Conservation (phyloP, 2,888 invertebrate species). For the Phorcus lineatus region DNA sequence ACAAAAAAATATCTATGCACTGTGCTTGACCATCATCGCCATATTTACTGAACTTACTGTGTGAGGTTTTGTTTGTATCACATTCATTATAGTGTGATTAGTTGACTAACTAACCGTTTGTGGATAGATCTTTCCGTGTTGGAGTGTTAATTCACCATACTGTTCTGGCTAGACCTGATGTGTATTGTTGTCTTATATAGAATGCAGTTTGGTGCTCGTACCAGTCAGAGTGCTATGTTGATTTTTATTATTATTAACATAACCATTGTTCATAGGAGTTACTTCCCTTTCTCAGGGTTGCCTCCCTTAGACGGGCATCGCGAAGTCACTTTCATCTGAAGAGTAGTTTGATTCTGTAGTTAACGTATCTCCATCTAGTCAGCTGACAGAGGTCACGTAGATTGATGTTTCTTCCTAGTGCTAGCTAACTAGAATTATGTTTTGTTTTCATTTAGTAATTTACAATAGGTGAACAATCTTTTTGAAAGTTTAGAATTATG, state of each 20-base stretch:
- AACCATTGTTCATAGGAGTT: slow-evolving; percentile 8
- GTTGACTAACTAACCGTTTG: not conserved
- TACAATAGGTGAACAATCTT: too few relatives aligned
- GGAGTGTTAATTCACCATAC: not conserved
- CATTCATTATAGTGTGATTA: not conserved
- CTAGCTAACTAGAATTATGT: too few relatives aligned
- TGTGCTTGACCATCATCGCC: slow-evolving; percentile 18
- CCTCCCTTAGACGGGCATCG: not conserved
- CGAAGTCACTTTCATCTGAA: not conserved
- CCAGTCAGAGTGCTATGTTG: slow-evolving; percentile 13
- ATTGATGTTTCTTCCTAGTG: too few relatives aligned
- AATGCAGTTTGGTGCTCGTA: slow-evolving; percentile 6
- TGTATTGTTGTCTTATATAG: slow-evolving; percentile 15
- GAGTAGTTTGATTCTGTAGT: not conserved
- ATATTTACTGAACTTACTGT: slow-evolving; percentile 10
- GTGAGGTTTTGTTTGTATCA: slow-evolving; percentile 14
- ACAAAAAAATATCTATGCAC: slow-evolving; percentile 4
- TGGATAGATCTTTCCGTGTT: not conserved
- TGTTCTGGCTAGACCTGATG: not conserved
- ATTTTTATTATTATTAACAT: slow-evolving; percentile 3
- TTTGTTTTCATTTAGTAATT: too few relatives aligned
- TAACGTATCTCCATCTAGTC: not conserved
- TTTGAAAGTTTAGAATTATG: not conserved
- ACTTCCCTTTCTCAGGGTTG: slow-evolving; percentile 15
- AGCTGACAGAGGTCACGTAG: not conserved